A percentile compares a stretch with the other conserved stretches of the same genome.
phyloP scores from a whole-genome alignment of 1,140 invertebrate species.

The Ceratoteleas bidentatus region DNA sequence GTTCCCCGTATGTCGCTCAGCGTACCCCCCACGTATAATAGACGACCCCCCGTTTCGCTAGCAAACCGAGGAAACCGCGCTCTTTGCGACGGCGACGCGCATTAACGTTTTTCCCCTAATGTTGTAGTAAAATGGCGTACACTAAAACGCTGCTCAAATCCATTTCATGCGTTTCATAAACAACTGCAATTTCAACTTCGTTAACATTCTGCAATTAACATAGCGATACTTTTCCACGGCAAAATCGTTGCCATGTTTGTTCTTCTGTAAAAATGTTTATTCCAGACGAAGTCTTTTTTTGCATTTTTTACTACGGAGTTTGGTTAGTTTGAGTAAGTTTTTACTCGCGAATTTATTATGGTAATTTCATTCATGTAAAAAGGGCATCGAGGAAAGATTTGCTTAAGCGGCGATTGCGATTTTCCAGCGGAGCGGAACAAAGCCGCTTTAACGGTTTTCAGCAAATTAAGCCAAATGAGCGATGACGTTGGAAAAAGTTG shows the following conservation, averaged over 20 bases:
- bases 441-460: slow-evolving; percentile 29
- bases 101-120: slow-evolving; percentile 32
- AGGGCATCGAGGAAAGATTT: neutral
- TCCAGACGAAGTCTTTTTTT: no score
- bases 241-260: no score
- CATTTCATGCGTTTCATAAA: neutral
- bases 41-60: slow-evolving; percentile 70
- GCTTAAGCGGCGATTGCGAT: neutral
- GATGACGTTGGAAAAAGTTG: slow-evolving; percentile 48
- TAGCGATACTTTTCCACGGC: no score
- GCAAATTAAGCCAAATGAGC: slow-evolving; percentile 34
- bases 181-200: no score
- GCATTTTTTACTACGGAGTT: no score
- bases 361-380: no score
- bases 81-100: slow-evolving; percentile 29
- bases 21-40: slow-evolving; percentile 75
- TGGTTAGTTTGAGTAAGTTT: no score
- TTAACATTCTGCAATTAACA: no score
- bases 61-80: slow-evolving; percentile 71
- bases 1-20: slow-evolving; percentile 75
- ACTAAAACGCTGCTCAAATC: neutral
- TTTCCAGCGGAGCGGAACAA: neutral
- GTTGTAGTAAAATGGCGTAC: slow-evolving; percentile 11
- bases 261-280: no score
- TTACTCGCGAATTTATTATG: no score